A percentile compares a stretch with the other conserved stretches of the same genome.
phyloP scores from a whole-genome alignment of 1,140 invertebrate species.

The Archegozetes longisetosus region DNA sequence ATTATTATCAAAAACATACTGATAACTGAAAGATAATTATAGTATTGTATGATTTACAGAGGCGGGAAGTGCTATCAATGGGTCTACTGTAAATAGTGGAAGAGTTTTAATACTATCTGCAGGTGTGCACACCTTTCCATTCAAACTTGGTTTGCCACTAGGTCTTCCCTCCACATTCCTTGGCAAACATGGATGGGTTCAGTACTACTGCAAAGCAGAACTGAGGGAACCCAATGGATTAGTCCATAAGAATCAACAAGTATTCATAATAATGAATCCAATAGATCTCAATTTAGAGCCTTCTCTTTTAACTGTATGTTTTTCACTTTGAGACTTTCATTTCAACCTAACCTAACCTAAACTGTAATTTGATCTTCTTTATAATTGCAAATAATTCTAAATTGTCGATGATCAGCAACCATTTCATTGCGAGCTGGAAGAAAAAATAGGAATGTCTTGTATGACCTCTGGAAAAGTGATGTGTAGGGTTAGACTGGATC shows the following conservation, averaged over 20 bases:
- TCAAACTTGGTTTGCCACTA: slow-evolving; percentile 73
- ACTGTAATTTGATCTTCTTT: too few species aligned
- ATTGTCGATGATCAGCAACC: slow-evolving; percentile 72
- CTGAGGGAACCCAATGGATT: slow-evolving; percentile 71
- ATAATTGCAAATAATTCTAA: too few species aligned
- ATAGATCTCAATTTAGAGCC: slow-evolving; percentile 84
- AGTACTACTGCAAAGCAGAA: slow-evolving; percentile 84
- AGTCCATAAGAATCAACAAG: slow-evolving; percentile 87
- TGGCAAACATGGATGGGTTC: slow-evolving; percentile 86
- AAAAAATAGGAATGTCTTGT: slow-evolving; percentile 68
- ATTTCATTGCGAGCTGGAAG: slow-evolving; percentile 74
- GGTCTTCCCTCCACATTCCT: slow-evolving; percentile 82
- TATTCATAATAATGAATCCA: slow-evolving; percentile 90
- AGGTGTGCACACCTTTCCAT: slow-evolving; percentile 87
- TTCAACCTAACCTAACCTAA: too few species aligned
- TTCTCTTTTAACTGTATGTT: slow-evolving; percentile 61
- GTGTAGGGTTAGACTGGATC: slow-evolving; percentile 65
- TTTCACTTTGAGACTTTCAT: not conserved
- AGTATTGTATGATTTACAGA: too few species aligned
- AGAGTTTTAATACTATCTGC: slow-evolving; percentile 51
- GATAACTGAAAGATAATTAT: too few species aligned
- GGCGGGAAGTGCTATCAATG: slow-evolving; percentile 13
- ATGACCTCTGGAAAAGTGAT: slow-evolving; percentile 61
- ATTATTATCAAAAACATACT: too few species aligned
- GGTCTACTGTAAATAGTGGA: not conserved